A percentile compares a stretch with the other conserved stretches of the same genome.
Conservation (phyloP, 64 coral and sea anemone genomes). For the Exaiptasia diaphana region DNA sequence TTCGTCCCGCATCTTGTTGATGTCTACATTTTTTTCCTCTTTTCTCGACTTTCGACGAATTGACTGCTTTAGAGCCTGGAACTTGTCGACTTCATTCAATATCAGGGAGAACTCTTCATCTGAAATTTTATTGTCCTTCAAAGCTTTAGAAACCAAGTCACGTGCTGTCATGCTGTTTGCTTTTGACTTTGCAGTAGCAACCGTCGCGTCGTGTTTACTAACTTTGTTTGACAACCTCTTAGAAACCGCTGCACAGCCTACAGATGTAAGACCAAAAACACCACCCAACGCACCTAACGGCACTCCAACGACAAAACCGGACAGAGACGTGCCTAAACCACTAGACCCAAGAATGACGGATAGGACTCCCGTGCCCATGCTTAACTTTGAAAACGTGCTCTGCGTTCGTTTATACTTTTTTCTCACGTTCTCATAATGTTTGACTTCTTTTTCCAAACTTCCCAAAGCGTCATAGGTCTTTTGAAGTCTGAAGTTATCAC, state of each 20-base stretch:
- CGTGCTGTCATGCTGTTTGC: background rate
- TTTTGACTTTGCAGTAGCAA: constrained; percentile 9
- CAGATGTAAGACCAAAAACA: background rate
- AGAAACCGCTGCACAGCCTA: constrained; percentile 3
- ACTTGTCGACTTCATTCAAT: constrained; percentile 19
- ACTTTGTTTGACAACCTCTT: constrained; percentile 15
- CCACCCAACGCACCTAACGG: constrained; percentile 9
- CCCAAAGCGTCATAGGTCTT: constrained; percentile 20
- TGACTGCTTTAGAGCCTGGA: background rate
- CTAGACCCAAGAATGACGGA: constrained; percentile 20
- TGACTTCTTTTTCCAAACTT: constrained; percentile 35
- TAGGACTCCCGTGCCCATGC: constrained; percentile 6
- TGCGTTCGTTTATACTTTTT: constrained; percentile 44
- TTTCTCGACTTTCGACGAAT: constrained; percentile 3
- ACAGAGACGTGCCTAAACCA: constrained; percentile 31
- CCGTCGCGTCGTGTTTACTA: constrained; percentile 22
- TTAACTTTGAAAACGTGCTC: constrained; percentile 23
- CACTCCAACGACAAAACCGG: constrained; percentile 13
- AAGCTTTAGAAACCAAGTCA: background rate
- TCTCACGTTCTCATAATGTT: constrained; percentile 41
- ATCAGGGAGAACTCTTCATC: constrained; percentile 25
- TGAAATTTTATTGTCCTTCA: constrained; percentile 17
- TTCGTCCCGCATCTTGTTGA: background rate
- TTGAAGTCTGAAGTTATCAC: constrained; percentile 38
- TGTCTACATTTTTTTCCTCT: background rate